Evolutionary conservation across 2,113 vertebrate species (phyloP).

Genomic region (Halcyon senegalensis): DNA sequence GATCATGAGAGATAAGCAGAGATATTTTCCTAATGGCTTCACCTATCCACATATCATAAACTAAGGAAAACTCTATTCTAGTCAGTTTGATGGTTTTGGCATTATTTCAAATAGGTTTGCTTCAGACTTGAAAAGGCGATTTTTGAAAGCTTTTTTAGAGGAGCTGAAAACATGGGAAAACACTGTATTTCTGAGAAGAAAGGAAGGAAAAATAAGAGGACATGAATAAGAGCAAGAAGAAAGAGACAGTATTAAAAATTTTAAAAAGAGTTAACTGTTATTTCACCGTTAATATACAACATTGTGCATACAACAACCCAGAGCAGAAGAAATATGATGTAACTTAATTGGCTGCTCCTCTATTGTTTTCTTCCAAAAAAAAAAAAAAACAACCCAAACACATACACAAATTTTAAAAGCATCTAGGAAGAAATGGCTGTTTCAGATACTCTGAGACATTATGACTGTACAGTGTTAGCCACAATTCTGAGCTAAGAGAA

Average conservation of each 20-base stretch:
- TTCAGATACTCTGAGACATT: background rate
- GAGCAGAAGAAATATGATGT: background rate
- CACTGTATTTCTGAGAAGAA: background rate
- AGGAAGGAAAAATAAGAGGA: background rate
- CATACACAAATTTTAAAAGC: background rate
- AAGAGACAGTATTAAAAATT: background rate
- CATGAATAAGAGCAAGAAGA: background rate
- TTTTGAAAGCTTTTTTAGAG: background rate
- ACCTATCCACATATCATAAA: background rate
- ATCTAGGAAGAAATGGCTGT: background rate
- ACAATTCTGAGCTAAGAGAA: background rate
- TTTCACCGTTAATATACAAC: background rate
- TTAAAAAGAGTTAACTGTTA: background rate
- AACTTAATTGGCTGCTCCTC: background rate
- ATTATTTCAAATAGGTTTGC: background rate
- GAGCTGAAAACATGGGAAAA: background rate
- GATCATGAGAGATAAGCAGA: background rate
- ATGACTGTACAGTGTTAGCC: rapidly evolving
- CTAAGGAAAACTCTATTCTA: background rate
- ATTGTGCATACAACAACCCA: background rate
- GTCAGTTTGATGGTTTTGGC: background rate
- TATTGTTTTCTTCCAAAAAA: background rate
- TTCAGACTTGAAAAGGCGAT: background rate
- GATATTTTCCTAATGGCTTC: background rate
- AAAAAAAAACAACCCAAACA: rapidly evolving